phyloP scores from a whole-genome alignment of 2,888 invertebrate species.

The Drosophila suboccidentalis region DNA sequence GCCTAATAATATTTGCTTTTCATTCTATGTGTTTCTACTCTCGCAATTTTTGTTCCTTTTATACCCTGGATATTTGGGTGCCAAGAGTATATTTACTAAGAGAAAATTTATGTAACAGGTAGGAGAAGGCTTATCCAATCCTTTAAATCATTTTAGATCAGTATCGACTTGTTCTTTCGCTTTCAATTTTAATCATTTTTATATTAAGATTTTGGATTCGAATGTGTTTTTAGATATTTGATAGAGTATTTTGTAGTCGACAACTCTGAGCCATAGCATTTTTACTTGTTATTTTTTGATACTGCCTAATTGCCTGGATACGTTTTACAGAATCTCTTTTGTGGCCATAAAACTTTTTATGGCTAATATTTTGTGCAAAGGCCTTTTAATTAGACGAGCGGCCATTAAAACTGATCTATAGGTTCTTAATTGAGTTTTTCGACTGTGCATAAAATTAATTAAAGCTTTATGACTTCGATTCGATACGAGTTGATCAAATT shows the following conservation, averaged over 20 bases:
- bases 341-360: conserved; percentile 62
- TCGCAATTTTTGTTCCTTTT: not conserved
- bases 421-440: conserved; percentile 53
- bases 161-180: too few relatives aligned
- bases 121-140: too few relatives aligned
- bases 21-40: conserved; percentile 42
- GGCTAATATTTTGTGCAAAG: conserved; percentile 50
- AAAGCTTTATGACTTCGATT: conserved; percentile 42
- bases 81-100: not conserved
- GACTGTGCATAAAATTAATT: conserved; percentile 40
- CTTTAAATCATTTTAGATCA: too few relatives aligned
- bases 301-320: conserved; percentile 69
- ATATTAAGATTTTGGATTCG: too few relatives aligned
- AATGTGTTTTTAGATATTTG: too few relatives aligned
- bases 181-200: too few relatives aligned
- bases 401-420: conserved; percentile 67
- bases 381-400: conserved; percentile 68
- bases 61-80: not conserved
- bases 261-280: not conserved
- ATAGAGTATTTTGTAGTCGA: not conserved
- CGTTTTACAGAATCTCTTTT: conserved; percentile 48
- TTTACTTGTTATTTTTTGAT: conserved; percentile 6
- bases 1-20: conserved; percentile 70
- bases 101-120: not conserved
- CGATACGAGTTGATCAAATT: conserved; percentile 21